phyloP scores from a whole-genome alignment of 2,797 vertebrate genomes.

The Fistularia tabacaria region DNA sequence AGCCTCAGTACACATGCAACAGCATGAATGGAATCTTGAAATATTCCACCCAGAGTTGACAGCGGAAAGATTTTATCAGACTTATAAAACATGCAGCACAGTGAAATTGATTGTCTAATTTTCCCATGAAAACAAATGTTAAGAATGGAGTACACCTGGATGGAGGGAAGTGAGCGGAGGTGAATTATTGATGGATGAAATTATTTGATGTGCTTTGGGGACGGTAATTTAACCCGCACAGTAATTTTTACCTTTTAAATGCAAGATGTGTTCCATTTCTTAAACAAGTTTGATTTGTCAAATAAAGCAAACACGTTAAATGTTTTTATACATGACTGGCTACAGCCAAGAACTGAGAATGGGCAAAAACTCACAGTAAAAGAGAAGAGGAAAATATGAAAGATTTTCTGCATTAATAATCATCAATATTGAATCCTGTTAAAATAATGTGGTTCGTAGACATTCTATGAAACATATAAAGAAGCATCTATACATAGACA shows the following conservation, averaged over 20 bases:
- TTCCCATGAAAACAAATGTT: slow-evolving; percentile 27
- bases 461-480: too few relatives aligned
- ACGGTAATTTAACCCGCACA: not conserved
- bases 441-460: too few relatives aligned
- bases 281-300: slow-evolving; percentile 2
- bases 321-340: too few relatives aligned
- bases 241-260: slow-evolving; percentile 20
- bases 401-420: too few relatives aligned
- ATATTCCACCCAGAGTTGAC: slow-evolving; percentile 43
- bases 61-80: slow-evolving; percentile 44
- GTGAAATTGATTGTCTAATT: slow-evolving; percentile 49
- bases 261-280: slow-evolving; percentile 10
- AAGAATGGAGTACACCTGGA: slow-evolving; percentile 35
- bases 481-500: too few relatives aligned
- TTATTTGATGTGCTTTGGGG: slow-evolving; percentile 19
- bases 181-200: slow-evolving; percentile 43
- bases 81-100: slow-evolving; percentile 46
- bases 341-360: not conserved
- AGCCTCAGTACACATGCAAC: slow-evolving; percentile 13
- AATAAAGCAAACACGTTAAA: not conserved
- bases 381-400: too few relatives aligned
- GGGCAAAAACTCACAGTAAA: too few relatives aligned
- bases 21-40: slow-evolving; percentile 39
- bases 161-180: slow-evolving; percentile 15
- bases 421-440: too few relatives aligned